A percentile compares a stretch with the other conserved stretches of the same genome.
Conservation (phyloP, 1,140 invertebrate species). For the Schlechtendalia chinensis region DNA sequence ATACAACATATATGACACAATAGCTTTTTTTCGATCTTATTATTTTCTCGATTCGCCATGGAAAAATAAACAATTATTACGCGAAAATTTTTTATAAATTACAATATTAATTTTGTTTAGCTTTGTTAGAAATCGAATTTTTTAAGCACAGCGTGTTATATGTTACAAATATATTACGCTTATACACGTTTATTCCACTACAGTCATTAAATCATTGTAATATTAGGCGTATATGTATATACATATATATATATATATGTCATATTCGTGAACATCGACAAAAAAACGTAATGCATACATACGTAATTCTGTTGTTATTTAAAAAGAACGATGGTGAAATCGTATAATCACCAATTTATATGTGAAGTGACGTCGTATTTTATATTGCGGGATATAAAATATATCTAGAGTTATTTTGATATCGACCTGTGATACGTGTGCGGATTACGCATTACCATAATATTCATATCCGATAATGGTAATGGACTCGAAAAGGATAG, state of each 20-base stretch:
- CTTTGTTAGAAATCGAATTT: no score
- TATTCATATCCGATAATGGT: slow-evolving; percentile 16
- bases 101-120: no score
- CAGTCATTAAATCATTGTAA: neutral
- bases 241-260: no score
- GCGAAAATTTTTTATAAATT: no score
- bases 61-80: no score
- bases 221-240: no score
- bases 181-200: neutral
- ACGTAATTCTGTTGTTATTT: neutral
- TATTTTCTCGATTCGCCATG: no score
- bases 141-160: no score
- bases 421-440: slow-evolving; percentile 14
- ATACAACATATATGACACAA: no score
- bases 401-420: slow-evolving; percentile 34
- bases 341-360: slow-evolving; percentile 29
- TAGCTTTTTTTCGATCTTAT: no score
- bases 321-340: neutral
- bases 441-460: slow-evolving; percentile 41
- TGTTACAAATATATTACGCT: neutral
- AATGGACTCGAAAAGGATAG: slow-evolving; percentile 23
- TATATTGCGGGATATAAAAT: slow-evolving; percentile 27
- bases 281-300: no score
- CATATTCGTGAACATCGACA: no score
- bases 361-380: neutral